phyloP scores from a whole-genome alignment of 2,113 vertebrate species.

The Eonycteris spelaea region DNA sequence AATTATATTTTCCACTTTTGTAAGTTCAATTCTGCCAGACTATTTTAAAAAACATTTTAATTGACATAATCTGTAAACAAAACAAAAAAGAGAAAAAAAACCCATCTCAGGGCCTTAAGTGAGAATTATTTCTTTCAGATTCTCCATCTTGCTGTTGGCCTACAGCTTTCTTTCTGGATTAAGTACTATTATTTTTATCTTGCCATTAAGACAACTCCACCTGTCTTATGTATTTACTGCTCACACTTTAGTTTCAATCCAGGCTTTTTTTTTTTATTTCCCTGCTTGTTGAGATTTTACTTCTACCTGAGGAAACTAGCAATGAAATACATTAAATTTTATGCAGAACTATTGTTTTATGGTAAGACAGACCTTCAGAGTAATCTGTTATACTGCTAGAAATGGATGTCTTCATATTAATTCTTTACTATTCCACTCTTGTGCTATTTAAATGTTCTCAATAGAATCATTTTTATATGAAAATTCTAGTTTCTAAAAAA shows the following conservation, averaged over 20 bases:
- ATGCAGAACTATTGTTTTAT: neutral
- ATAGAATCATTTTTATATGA: constrained; percentile 1
- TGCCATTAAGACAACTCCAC: neutral
- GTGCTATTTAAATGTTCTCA: neutral
- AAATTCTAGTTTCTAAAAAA: neutral
- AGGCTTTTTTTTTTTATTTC: neutral
- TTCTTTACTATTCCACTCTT: neutral
- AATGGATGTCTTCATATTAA: neutral
- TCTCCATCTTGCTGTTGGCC: neutral
- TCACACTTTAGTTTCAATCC: neutral
- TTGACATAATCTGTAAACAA: neutral
- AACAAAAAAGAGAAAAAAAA: neutral
- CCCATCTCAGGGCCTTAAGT: neutral
- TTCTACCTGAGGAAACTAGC: neutral
- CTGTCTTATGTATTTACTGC: neutral
- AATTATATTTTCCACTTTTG: neutral
- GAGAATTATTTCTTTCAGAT: neutral
- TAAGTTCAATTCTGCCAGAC: neutral
- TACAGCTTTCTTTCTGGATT: neutral
- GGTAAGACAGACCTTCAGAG: neutral
- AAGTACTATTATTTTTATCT: neutral
- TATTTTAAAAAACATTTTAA: neutral
- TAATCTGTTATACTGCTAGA: neutral
- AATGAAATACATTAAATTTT: neutral
- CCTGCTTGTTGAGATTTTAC: neutral